Conservation (phyloP, 2,113 vertebrate genomes). For the Rhea americana region DNA sequence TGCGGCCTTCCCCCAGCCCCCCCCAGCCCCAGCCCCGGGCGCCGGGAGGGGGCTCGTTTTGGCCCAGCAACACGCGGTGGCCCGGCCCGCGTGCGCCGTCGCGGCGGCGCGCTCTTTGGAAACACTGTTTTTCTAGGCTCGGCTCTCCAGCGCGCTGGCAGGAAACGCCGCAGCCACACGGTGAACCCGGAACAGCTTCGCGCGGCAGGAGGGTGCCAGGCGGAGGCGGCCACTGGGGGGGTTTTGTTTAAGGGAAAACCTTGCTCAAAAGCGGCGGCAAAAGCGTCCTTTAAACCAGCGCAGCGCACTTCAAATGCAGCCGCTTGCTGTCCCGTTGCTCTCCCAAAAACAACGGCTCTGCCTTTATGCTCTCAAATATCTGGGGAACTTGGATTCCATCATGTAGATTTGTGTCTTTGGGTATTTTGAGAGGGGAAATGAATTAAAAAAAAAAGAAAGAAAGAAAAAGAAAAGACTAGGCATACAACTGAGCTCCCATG, state of each 20-base stretch:
- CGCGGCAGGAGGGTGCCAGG: rapidly evolving
- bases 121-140: neutral
- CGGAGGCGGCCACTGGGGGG: neutral
- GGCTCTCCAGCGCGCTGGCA: neutral
- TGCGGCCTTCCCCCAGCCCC: too few relatives aligned
- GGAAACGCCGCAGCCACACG: neutral
- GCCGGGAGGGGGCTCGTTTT: neutral
- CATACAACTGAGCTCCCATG: neutral
- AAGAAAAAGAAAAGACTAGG: neutral
- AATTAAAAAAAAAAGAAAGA: neutral
- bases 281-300: neutral
- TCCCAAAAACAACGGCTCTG: neutral
- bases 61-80: neutral
- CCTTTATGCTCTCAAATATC: neutral
- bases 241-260: neutral
- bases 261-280: neutral
- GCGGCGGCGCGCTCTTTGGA: neutral
- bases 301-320: neutral
- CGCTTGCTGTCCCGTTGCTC: neutral
- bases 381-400: neutral
- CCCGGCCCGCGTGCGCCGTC: neutral
- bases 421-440: neutral
- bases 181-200: rapidly evolving
- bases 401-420: neutral
- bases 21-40: too few relatives aligned